Evolutionary conservation across 1,140 invertebrate genomes (phyloP), one percentile per base, ranked within the genome.

Genomic region (Monomorium pharaonis): DNA sequence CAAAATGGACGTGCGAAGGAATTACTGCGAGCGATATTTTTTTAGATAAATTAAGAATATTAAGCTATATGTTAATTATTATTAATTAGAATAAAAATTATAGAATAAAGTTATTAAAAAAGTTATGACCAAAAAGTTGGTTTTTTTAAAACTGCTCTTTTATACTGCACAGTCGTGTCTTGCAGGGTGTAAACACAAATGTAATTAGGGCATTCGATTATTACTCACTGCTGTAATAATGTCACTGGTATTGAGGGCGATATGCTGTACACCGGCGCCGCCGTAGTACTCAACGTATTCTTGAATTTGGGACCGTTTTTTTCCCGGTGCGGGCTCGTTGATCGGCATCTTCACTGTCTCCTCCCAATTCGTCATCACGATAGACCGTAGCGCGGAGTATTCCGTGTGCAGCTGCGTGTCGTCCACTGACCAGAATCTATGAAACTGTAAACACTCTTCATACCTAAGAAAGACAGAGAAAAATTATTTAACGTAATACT

Each of bases 281-380:
- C 99, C 99, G 94, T 99, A 99, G 93, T 99, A 99, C 91, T 99
- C 99, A 3, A 99, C 98, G 94, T 98, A 99, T 94, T 99, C 99
- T 95, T 99, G 97, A 90, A 99, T 99, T 95, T 99, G 99, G 80
- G 98, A 99, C 94, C 99, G 99, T 94, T 97, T 98, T 93, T 98
- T 98, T 3, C 99, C 99, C n/a, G 96, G 93, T 0, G 99, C 99
- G 9, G 99, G 99, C 94, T 99, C 99, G 94, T 99, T 99, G 88
- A 99, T 99, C 3, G 99, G 99, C 96, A 99, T 97, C 96, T 99
- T 99, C 10, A 99, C 97, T 0, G 98, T 99, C 94, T 99, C 99
- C 92, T 99, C 98, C 95, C 97, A 99, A 92, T 99, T 99, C 1
- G 98, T 97, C 96, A 99, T 98, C 0, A 99, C 99, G 87, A 99